A percentile compares a stretch with the other conserved stretches of the same genome.
Evolutionary conservation across 2,797 vertebrate genomes (phyloP).

Genomic region (Chiroxiphia lanceolata): DNA sequence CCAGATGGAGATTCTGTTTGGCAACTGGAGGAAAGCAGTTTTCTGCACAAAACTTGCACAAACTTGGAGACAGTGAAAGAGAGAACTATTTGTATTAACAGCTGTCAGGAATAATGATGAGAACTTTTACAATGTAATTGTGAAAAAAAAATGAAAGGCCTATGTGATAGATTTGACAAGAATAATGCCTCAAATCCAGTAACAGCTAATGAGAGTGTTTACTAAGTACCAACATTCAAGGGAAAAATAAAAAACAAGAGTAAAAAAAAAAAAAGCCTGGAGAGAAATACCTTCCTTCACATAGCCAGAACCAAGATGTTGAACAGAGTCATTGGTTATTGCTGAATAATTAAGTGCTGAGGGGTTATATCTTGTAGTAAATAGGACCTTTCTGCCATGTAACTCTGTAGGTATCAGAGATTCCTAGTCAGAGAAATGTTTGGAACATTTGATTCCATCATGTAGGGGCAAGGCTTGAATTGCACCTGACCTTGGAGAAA

Average conservation of each 20-base stretch:
- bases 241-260: rapidly evolving
- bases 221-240: not conserved
- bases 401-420: not conserved
- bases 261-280: rapidly evolving
- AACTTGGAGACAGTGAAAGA: not conserved
- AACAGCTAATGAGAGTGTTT: not conserved
- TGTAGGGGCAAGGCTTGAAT: not conserved
- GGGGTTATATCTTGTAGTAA: not conserved
- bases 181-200: not conserved
- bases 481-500: not conserved
- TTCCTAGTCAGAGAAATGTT: not conserved
- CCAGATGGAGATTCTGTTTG: not conserved
- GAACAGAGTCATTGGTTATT: not conserved
- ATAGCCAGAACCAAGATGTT: not conserved
- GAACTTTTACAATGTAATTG: not conserved
- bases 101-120: not conserved
- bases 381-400: not conserved
- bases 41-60: not conserved
- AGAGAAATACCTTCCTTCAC: not conserved
- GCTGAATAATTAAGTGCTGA: not conserved
- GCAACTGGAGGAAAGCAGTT: not conserved
- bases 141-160: not conserved
- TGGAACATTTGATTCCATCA: not conserved
- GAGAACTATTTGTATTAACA: not conserved
- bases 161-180: not conserved